A percentile compares a stretch with the other conserved stretches of the same genome.
Conservation (phyloP, 2,888 invertebrate genomes). For the Pyrocoelia pectoralis region DNA sequence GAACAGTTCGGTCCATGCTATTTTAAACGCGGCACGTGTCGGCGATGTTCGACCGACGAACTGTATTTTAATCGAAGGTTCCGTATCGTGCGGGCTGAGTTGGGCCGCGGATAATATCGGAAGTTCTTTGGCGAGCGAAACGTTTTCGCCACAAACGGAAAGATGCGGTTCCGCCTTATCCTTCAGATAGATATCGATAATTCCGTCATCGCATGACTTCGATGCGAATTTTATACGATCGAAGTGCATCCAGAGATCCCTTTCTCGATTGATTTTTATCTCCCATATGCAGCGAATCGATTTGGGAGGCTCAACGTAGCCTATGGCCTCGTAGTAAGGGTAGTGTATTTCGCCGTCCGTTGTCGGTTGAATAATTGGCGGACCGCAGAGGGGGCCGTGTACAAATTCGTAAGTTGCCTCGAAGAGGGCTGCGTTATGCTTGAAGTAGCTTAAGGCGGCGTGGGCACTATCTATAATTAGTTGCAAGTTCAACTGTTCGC, state of each 20-base stretch:
- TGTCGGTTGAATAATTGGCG: constrained; percentile 79
- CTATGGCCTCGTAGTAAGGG: constrained; percentile 82
- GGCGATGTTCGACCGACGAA: constrained; percentile 74
- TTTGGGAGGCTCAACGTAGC: constrained; percentile 73
- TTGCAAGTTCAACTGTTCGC: constrained; percentile 82
- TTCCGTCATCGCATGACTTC: constrained; percentile 85
- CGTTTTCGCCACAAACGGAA: constrained; percentile 86
- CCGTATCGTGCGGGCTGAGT: constrained; percentile 69
- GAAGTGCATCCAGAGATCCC: constrained; percentile 87
- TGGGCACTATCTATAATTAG: constrained; percentile 85
- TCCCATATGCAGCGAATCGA: constrained; percentile 65
- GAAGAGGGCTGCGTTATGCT: constrained; percentile 83
- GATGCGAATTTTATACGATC: constrained; percentile 88
- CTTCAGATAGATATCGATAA: constrained; percentile 76
- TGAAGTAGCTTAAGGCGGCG: constrained; percentile 87
- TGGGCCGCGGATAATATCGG: constrained; percentile 83
- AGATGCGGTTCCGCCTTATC: constrained; percentile 75
- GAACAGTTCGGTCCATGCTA: constrained; percentile 89
- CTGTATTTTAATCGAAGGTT: constrained; percentile 70
- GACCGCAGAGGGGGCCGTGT: constrained; percentile 88
- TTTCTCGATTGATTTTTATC: constrained; percentile 79
- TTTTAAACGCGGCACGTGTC: constrained; percentile 84
- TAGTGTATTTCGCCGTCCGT: constrained; percentile 89
- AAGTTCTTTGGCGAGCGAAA: constrained; percentile 79
- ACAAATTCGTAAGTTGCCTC: constrained; percentile 90